These are phyloP conservation scores for Papilio protenor DNA, from an alignment of 2,888 invertebrate genomes.

Conservation along the genomic window DNA sequence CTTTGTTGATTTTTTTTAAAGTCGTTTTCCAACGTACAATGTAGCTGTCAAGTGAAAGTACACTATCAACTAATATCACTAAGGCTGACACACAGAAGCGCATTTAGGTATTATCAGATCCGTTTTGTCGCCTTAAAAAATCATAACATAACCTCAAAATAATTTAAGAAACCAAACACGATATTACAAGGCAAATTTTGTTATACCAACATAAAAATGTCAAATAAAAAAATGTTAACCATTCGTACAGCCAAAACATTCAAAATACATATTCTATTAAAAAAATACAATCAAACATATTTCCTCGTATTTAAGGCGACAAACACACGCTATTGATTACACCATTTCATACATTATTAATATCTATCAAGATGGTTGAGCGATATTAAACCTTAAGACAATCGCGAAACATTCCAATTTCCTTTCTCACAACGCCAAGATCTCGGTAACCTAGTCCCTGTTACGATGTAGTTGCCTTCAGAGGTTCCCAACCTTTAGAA, in stretches of 20 bases:
- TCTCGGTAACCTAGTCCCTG: not conserved
- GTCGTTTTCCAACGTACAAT: not conserved
- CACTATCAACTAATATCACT: slow-evolving; percentile 69
- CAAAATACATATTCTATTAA: no score
- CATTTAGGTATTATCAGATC: slow-evolving; percentile 52
- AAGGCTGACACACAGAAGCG: slow-evolving; percentile 66
- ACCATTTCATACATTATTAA: not conserved
- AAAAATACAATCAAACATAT: not conserved
- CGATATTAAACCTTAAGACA: slow-evolving; percentile 11
- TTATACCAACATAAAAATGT: no score
- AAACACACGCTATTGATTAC: slow-evolving; percentile 33
- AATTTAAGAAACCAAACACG: not conserved
- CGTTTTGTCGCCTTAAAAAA: slow-evolving; percentile 36
- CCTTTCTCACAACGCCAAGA: not conserved
- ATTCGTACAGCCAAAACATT: no score
- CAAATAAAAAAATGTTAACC: no score
- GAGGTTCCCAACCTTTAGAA: slow-evolving; percentile 3
- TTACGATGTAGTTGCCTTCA: slow-evolving; percentile 5
- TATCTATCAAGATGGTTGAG: not conserved
- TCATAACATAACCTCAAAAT: not conserved
- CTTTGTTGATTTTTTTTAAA: not conserved
- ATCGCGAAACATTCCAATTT: slow-evolving; percentile 22
- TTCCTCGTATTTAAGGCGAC: slow-evolving; percentile 33
- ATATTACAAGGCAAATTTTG: not conserved
- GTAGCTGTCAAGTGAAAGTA: slow-evolving; percentile 44